phyloP scores from a whole-genome alignment of 2,113 vertebrate genomes.

The Grammomys surdaster region DNA sequence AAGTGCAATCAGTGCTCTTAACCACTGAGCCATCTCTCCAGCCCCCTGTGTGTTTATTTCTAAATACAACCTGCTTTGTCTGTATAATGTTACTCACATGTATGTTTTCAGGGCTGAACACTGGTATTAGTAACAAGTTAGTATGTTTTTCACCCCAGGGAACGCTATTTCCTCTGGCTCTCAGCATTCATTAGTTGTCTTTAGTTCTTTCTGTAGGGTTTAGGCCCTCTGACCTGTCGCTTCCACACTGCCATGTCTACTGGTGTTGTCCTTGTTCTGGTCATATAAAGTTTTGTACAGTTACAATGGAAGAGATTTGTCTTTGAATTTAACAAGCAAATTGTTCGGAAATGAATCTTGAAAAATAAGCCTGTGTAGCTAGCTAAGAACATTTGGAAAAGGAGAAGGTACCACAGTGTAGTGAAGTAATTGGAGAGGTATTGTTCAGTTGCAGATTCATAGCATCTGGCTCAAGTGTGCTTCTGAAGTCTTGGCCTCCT shows the following conservation, averaged over 20 bases:
- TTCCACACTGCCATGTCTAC: background rate
- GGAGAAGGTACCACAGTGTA: background rate
- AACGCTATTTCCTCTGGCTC: background rate
- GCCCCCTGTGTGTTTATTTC: background rate
- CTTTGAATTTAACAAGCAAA: background rate
- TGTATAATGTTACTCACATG: background rate
- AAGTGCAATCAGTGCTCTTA: too few species aligned
- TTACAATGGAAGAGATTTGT: background rate
- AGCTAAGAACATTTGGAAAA: background rate
- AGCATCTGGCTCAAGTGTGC: background rate
- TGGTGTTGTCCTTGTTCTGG: background rate
- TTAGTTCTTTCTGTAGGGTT: background rate
- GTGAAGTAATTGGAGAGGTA: background rate
- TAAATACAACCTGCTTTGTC: background rate
- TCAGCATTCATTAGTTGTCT: background rate
- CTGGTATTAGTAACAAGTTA: background rate
- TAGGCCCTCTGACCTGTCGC: background rate
- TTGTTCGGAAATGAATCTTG: background rate
- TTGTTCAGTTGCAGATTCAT: background rate
- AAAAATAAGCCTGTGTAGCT: background rate
- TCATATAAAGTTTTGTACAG: background rate
- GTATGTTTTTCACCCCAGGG: background rate
- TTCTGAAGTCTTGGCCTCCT: accelerated
- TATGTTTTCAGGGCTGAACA: background rate
- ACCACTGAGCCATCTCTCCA: too few species aligned